Evolutionary conservation across 2,797 vertebrate species (phyloP).

Genomic region (Megalops cyprinoides): DNA sequence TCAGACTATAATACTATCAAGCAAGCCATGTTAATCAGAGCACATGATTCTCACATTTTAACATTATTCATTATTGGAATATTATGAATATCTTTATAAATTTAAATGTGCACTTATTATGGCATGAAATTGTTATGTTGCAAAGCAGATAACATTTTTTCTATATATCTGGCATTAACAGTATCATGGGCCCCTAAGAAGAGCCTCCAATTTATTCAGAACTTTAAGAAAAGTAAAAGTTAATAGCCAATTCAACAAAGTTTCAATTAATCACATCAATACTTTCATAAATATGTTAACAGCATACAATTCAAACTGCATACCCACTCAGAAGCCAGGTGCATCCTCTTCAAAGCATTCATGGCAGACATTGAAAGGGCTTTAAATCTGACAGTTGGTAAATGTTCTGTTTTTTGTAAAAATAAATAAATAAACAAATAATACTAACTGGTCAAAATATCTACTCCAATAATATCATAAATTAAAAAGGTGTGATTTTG

Average conservation of each 20-base stretch:
- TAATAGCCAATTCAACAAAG: background rate
- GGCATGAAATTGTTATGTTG: no score
- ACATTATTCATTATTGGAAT: background rate
- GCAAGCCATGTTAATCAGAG: background rate
- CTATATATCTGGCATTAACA: background rate
- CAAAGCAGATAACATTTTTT: background rate
- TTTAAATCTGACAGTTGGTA: background rate
- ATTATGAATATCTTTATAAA: background rate
- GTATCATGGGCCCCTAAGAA: background rate
- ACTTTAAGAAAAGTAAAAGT: conserved; percentile 9
- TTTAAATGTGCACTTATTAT: background rate
- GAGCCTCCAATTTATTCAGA: background rate
- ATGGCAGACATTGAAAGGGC: conserved; percentile 4
- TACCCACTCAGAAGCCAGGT: conserved; percentile 21
- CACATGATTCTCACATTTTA: background rate
- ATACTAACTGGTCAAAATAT: background rate
- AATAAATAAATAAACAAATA: no score
- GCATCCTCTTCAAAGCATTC: conserved; percentile 12
- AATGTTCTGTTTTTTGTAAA: conserved; percentile 6
- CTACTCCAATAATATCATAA: background rate
- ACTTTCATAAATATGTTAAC: conserved; percentile 8
- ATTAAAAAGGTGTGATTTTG: background rate
- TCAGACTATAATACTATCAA: no score
- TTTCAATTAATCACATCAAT: conserved; percentile 6
- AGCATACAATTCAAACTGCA: conserved; percentile 1